Base-by-base conservation (phyloP, 2,113 vertebrate species). In the Xenopus laevis region DNA sequence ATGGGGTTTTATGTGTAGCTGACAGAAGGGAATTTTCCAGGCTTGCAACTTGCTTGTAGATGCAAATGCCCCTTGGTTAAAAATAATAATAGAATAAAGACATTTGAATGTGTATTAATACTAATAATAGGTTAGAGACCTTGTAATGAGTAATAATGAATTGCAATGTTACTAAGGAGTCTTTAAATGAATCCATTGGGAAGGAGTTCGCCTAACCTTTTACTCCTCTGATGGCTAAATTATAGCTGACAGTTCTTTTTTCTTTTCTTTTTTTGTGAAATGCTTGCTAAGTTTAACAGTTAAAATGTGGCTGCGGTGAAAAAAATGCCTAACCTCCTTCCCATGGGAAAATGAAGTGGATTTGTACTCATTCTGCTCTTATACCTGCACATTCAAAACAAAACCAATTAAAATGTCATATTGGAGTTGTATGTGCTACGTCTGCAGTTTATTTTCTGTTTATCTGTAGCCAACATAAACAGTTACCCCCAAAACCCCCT, bases 381-480 rank as follows among this genome's bases (percentile, higher is more conserved):
- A 11, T 68, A 75, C 55, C 73, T 63, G 72, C 72, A 67, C 47
- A 61, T 74, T 63, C 44, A 66, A 75, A 75, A 68, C 45, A 68
- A 23, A 50, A 11, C 72, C 73, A 75, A 75, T 75, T 75, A 75
- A 68, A 68, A 68, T 68, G 65, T 68, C 65, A 75, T 61, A 58
- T 67, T 40, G 58, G 27, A 33, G 57, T 58, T 16, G 13, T 62
- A 68, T 68, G 65, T 75, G 73, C 73, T 62, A 75, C 21, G 73
- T 75, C 65, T 75, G 73, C 73, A 75, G 45, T 68, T 68, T 68
- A 47, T 61, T 30, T 45, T 75, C 46, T 75, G 65, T 75, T 68
- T 75, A 68, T 62, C 65, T 21, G 44, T 52, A 53, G 65, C 53
- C 53, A 75, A 75, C 73, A 68, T 21, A 63, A 62, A 52, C 57